Conservation (phyloP, 2,113 vertebrate genomes). For the Platycercus adscitus region DNA sequence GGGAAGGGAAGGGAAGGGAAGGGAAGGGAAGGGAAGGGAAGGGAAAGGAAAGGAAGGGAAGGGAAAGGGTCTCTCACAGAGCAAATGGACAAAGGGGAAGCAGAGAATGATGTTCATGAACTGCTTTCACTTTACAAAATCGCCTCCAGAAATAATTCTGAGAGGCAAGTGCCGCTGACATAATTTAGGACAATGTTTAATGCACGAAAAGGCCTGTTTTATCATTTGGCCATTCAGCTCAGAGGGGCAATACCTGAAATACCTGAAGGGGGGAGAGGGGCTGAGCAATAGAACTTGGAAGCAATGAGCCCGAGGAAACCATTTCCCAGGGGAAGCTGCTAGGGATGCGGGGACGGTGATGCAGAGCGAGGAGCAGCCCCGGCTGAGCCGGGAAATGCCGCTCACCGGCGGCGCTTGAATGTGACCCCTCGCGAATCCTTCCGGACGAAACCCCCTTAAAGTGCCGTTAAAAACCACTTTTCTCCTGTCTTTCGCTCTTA, state of each 20-base stretch:
- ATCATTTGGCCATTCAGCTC: neutral
- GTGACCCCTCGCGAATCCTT: neutral
- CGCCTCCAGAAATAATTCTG: neutral
- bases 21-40: too few relatives aligned
- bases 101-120: neutral
- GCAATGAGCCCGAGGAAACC: neutral
- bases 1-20: too few relatives aligned
- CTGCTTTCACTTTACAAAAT: neutral
- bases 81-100: neutral
- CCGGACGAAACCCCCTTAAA: neutral
- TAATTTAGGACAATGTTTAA: neutral
- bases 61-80: neutral
- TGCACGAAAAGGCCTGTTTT: neutral
- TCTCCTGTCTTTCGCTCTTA: neutral
- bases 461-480: neutral
- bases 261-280: neutral
- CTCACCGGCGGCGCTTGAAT: neutral
- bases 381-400: neutral
- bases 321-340: neutral
- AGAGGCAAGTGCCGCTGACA: rapidly evolving
- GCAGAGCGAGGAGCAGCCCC: neutral
- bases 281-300: too few relatives aligned
- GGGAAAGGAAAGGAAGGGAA: too few relatives aligned
- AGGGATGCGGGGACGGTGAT: rapidly evolving
- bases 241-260: neutral